Evolutionary conservation across 2,113 vertebrate genomes (phyloP).

Genomic region (Perognathus longimembris): DNA sequence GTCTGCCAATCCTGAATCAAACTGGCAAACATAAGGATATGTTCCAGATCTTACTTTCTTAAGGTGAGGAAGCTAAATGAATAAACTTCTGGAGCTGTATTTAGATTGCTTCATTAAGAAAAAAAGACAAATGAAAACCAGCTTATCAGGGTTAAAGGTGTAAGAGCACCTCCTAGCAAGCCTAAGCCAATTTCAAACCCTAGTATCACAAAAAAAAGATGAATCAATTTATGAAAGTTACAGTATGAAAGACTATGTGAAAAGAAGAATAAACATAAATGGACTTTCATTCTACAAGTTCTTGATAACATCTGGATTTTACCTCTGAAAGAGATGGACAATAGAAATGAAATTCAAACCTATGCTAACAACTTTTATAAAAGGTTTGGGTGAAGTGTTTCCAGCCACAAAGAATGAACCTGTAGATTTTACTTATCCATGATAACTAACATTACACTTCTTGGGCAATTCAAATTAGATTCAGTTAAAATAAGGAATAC

Average conservation of each 20-base stretch:
- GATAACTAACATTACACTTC: neutral
- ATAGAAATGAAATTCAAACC: conserved; percentile 48
- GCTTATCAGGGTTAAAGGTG: neutral
- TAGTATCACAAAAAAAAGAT: no score
- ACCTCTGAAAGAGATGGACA: conserved; percentile 20
- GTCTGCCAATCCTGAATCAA: conserved; percentile 35
- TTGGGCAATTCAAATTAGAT: conserved; percentile 10
- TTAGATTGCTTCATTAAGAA: neutral
- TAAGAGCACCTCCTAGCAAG: no score
- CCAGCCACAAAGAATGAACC: conserved; percentile 13
- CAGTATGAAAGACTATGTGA: neutral
- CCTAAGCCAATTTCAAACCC: no score
- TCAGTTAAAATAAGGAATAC: neutral
- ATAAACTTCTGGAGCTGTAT: conserved; percentile 16
- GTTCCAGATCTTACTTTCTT: neutral
- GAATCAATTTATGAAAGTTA: conserved; percentile 27
- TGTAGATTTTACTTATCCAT: conserved; percentile 19
- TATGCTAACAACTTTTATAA: neutral
- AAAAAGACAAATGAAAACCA: conserved; percentile 36
- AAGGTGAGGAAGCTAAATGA: conserved; percentile 11
- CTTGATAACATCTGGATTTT: conserved; percentile 28
- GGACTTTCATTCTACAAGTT: conserved; percentile 25
- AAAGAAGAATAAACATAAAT: conserved; percentile 14
- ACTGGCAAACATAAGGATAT: conserved; percentile 19
- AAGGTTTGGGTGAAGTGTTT: conserved; percentile 47